These are phyloP conservation scores for Aphidoletes aphidimyza DNA, from an alignment of 2,888 invertebrate genomes.

Conservation along the genomic window DNA sequence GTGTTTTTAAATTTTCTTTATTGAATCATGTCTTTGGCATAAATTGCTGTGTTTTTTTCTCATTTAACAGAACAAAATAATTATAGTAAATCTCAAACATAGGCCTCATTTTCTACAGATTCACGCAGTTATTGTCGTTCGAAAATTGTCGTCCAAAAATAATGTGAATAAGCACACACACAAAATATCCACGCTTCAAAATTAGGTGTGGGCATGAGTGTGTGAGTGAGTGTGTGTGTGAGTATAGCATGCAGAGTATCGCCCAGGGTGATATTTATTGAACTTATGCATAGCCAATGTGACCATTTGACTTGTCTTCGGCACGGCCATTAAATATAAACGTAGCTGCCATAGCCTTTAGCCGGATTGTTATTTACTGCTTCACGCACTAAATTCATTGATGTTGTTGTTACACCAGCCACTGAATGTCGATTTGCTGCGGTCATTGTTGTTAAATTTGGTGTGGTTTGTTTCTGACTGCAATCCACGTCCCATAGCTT, in stretches of 20 bases:
- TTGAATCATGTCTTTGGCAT: slow-evolving; percentile 10
- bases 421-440: slow-evolving; percentile 7
- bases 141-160: no score
- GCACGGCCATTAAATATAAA: slow-evolving; percentile 62
- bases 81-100: no score
- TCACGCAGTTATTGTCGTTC: not conserved
- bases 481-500: slow-evolving; percentile 65
- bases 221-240: no score
- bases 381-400: slow-evolving; percentile 59
- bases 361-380: slow-evolving; percentile 66
- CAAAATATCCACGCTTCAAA: no score
- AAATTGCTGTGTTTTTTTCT: not conserved
- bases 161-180: not conserved
- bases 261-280: no score
- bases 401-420: slow-evolving; percentile 29
- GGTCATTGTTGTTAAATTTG: not conserved
- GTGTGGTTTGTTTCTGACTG: slow-evolving; percentile 57
- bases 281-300: no score
- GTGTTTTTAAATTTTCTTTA: not conserved
- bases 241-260: not conserved
- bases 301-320: not conserved
- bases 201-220: no score
- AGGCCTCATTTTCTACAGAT: not conserved
- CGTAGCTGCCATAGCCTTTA: slow-evolving; percentile 65
- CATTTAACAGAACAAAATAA: no score